phyloP scores from a whole-genome alignment of 2,888 invertebrate species.

The Aromia moschata region DNA sequence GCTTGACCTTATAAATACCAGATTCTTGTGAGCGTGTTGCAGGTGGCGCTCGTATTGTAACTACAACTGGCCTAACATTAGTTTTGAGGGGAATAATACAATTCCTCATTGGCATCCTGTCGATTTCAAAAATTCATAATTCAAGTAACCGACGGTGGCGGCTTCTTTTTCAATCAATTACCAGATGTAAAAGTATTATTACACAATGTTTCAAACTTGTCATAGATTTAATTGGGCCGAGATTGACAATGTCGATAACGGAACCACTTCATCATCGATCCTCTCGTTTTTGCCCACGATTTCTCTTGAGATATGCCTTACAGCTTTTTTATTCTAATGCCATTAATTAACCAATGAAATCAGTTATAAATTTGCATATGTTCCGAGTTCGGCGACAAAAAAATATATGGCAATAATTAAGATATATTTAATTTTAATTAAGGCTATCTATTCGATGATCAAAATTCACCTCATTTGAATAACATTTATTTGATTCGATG shows the following conservation, averaged over 20 bases:
- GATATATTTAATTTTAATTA: slow-evolving; percentile 10
- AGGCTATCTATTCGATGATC: background rate
- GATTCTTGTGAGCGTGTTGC: too few species aligned
- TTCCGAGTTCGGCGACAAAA: slow-evolving; percentile 1
- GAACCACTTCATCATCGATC: slow-evolving; percentile 53
- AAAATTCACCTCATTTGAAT: background rate
- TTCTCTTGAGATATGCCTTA: slow-evolving; percentile 27
- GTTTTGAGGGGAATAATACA: slow-evolving; percentile 39
- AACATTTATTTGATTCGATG: too few species aligned
- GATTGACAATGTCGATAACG: slow-evolving; percentile 56
- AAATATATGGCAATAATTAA: slow-evolving; percentile 3
- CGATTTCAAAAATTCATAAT: slow-evolving; percentile 43
- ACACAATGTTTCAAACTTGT: slow-evolving; percentile 59
- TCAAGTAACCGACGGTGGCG: slow-evolving; percentile 36
- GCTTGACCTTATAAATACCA: too few species aligned
- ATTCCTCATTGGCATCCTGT: slow-evolving; percentile 40
- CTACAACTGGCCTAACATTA: too few species aligned
- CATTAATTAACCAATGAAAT: slow-evolving; percentile 39
- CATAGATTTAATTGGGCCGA: slow-evolving; percentile 57
- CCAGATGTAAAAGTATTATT: slow-evolving; percentile 57
- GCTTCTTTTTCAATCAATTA: slow-evolving; percentile 53
- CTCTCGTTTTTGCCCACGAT: slow-evolving; percentile 41
- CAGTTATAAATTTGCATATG: slow-evolving; percentile 32
- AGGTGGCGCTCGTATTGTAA: too few species aligned
- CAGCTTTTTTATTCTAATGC: slow-evolving; percentile 36